A percentile compares a stretch with the other conserved stretches of the same genome.
Evolutionary conservation across 2,888 invertebrate species (phyloP).

Genomic region (Ichneumoninae sp.): DNA sequence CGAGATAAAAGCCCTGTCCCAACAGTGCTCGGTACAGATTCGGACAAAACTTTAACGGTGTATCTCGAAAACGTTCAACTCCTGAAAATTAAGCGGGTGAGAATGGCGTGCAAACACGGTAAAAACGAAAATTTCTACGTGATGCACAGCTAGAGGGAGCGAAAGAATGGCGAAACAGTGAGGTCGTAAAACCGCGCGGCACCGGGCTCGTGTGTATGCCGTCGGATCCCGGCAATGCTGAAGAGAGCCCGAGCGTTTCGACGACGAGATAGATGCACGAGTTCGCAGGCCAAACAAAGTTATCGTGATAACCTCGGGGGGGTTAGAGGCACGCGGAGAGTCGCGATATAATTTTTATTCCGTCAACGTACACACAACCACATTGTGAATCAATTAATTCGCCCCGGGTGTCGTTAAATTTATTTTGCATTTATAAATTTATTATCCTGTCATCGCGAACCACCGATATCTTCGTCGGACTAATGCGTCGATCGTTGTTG

Average conservation of each 20-base stretch:
- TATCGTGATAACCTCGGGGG: conserved; percentile 59
- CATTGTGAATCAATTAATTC: conserved; percentile 47
- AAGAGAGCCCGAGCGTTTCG: conserved; percentile 15
- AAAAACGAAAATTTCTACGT: conserved; percentile 13
- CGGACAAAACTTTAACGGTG: background rate
- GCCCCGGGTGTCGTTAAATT: conserved; percentile 4
- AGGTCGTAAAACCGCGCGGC: conserved; percentile 46
- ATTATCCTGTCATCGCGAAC: background rate
- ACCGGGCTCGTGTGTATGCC: conserved; percentile 39
- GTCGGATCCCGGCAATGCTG: conserved; percentile 60
- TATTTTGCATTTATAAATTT: background rate
- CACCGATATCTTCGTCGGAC: conserved; percentile 11
- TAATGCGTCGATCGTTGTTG: background rate
- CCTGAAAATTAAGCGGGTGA: conserved; percentile 28
- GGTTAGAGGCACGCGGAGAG: conserved; percentile 40
- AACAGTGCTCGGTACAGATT: background rate
- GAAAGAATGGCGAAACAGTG: conserved; percentile 33
- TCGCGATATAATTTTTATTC: conserved; percentile 33
- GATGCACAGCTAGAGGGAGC: background rate
- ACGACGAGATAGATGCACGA: conserved; percentile 21
- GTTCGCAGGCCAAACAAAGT: conserved; percentile 56
- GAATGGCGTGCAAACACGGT: conserved; percentile 41
- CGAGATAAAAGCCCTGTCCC: background rate
- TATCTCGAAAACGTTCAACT: conserved; percentile 14
- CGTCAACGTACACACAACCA: conserved; percentile 29